Evolutionary conservation across 2,797 vertebrate genomes (phyloP).

Genomic region (Anguilla anguilla): DNA sequence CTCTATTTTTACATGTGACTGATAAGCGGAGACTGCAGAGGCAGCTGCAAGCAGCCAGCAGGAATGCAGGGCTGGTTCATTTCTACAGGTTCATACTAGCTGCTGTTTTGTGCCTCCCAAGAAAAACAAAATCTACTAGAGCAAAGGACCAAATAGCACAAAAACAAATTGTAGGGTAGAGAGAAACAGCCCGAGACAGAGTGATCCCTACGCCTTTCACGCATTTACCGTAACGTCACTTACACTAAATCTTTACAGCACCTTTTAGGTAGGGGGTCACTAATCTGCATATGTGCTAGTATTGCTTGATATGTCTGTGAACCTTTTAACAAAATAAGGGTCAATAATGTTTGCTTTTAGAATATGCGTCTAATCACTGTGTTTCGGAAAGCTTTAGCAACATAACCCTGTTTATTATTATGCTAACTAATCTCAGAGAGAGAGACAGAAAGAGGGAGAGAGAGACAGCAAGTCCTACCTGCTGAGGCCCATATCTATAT

Average conservation of each 20-base stretch:
- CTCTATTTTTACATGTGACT: slow-evolving; percentile 75
- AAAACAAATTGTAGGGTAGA: not conserved
- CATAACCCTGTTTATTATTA: not conserved
- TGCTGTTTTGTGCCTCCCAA: slow-evolving; percentile 34
- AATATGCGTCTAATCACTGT: not conserved
- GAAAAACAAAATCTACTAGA: slow-evolving; percentile 31
- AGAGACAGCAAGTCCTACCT: slow-evolving; percentile 56
- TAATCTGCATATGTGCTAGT: not conserved
- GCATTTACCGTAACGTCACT: not conserved
- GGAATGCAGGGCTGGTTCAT: slow-evolving; percentile 69
- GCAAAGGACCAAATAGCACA: not conserved
- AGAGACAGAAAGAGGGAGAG: slow-evolving; percentile 10
- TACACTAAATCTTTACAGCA: not conserved
- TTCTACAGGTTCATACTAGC: slow-evolving; percentile 69
- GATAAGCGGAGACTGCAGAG: slow-evolving; percentile 70
- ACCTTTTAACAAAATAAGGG: not conserved
- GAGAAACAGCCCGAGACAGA: not conserved
- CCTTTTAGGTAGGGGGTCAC: not conserved
- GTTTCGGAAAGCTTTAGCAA: not conserved
- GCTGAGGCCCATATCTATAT: slow-evolving; percentile 49
- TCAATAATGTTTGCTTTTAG: not conserved
- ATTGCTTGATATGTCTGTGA: not conserved
- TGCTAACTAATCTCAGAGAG: not conserved
- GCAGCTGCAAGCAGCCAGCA: slow-evolving; percentile 50
- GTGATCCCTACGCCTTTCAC: not conserved